Evolutionary conservation across 2,797 vertebrate genomes (phyloP).

Genomic region (Gymnopithys bicolor): DNA sequence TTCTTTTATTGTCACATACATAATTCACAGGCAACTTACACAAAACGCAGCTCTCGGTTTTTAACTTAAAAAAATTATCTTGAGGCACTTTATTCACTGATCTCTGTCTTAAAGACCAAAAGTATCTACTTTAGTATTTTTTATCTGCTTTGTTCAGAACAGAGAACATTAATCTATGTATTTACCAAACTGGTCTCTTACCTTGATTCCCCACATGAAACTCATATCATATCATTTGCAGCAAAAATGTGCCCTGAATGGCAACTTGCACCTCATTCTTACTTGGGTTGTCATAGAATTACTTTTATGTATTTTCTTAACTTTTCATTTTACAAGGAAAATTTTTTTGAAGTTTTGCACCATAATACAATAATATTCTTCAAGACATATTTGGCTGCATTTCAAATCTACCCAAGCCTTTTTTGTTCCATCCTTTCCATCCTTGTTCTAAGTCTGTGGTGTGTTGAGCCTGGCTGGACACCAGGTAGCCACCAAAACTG

Average conservation of each 20-base stretch:
- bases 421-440: not conserved
- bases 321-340: not conserved
- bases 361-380: not conserved
- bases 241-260: not conserved
- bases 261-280: not conserved
- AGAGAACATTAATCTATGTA: not conserved
- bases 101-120: not conserved
- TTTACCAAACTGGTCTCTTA: not conserved
- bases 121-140: not conserved
- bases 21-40: not conserved
- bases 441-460: not conserved
- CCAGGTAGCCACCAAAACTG: not conserved
- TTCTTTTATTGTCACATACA: not conserved
- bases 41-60: not conserved
- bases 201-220: not conserved
- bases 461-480: not conserved
- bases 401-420: not conserved
- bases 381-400: not conserved
- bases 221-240: not conserved
- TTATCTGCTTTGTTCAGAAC: not conserved
- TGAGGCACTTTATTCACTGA: not conserved
- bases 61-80: not conserved
- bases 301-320: not conserved
- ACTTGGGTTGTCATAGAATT: not conserved
- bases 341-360: not conserved